These are phyloP conservation scores for Recurvirostra avosetta DNA, from an alignment of 2,113 vertebrate species.

Conservation along the genomic window DNA sequence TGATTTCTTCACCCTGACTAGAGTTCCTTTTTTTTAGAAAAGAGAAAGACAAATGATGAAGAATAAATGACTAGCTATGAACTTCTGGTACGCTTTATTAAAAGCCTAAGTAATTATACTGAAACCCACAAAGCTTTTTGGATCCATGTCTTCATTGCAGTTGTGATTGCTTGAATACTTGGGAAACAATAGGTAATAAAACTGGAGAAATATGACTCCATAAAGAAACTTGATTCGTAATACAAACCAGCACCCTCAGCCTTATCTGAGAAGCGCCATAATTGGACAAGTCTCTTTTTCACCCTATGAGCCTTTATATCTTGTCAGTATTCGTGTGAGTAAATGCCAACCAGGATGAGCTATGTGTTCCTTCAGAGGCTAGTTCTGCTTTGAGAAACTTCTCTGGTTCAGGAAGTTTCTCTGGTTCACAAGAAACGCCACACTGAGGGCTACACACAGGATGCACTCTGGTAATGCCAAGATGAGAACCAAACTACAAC, in stretches of 20 bases:
- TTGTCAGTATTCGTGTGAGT: neutral
- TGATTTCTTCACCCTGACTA: neutral
- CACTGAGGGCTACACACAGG: rapidly evolving
- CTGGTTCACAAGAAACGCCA: neutral
- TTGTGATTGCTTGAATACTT: neutral
- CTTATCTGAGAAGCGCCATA: neutral
- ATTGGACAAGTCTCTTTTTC: neutral
- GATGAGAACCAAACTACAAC: neutral
- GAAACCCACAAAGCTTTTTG: neutral
- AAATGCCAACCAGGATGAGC: neutral
- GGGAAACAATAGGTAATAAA: conserved; percentile 37
- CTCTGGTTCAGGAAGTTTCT: neutral
- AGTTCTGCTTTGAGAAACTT: neutral
- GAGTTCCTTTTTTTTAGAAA: neutral
- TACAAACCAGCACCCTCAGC: neutral
- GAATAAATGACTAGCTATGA: neutral
- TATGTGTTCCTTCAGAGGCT: neutral
- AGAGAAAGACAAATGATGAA: neutral
- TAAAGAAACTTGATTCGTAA: neutral
- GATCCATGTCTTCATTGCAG: neutral
- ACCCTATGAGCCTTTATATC: rapidly evolving
- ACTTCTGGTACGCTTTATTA: neutral
- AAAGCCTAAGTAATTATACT: neutral
- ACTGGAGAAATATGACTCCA: neutral
- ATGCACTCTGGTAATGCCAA: too few relatives aligned